Percentiles rank a stretch among this genome's conserved stretches.
Conservation (phyloP, 2,888 invertebrate species). For the Matsumyia berberina region DNA sequence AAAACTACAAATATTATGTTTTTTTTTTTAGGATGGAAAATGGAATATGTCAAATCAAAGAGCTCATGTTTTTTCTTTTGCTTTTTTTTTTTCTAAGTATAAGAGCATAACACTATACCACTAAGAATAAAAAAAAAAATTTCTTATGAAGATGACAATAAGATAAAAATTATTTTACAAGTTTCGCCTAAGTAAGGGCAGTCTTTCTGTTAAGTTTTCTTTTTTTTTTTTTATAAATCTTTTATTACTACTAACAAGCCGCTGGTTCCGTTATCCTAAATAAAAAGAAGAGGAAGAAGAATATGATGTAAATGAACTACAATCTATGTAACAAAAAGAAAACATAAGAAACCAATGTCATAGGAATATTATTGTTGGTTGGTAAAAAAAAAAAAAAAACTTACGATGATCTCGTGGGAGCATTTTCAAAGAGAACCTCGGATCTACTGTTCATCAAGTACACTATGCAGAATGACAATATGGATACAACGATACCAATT, state of each 20-base stretch:
- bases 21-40: slow-evolving; percentile 47
- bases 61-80: background rate
- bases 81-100: background rate
- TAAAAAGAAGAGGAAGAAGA: slow-evolving; percentile 67
- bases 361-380: background rate
- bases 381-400: slow-evolving; percentile 77
- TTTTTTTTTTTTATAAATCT: slow-evolving; percentile 45
- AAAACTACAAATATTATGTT: slow-evolving; percentile 21
- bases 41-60: background rate
- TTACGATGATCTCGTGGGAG: slow-evolving; percentile 82
- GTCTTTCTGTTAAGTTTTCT: slow-evolving; percentile 75
- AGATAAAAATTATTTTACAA: slow-evolving; percentile 69
- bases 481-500: slow-evolving; percentile 82
- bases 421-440: slow-evolving; percentile 83
- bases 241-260: slow-evolving; percentile 81
- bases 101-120: slow-evolving; percentile 11
- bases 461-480: slow-evolving; percentile 83
- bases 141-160: slow-evolving; percentile 34
- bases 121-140: slow-evolving; percentile 17
- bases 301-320: slow-evolving; percentile 58
- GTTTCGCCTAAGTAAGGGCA: slow-evolving; percentile 75
- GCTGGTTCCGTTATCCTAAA: slow-evolving; percentile 82
- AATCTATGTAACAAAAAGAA: slow-evolving; percentile 38
- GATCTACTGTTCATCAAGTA: slow-evolving; percentile 83
- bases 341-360: slow-evolving; percentile 17